These are phyloP conservation scores for Esox lucius DNA, from an alignment of 2,797 vertebrate species.

Conservation along the genomic window DNA sequence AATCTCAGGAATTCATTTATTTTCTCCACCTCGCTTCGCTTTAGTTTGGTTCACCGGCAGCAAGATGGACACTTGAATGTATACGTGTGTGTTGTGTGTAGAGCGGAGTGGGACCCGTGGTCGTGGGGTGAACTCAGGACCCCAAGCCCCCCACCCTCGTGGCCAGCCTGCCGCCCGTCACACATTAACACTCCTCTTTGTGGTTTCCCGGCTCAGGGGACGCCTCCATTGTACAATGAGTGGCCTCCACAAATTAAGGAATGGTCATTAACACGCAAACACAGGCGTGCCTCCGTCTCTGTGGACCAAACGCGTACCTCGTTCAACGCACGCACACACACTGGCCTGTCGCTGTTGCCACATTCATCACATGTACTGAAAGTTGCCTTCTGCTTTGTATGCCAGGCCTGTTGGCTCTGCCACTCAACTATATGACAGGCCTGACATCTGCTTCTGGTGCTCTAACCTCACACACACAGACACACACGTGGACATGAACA, in stretches of 20 bases:
- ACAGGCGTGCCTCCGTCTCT: background rate
- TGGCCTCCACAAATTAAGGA: too few species aligned
- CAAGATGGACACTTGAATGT: background rate
- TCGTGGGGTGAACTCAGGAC: too few species aligned
- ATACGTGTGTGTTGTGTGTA: constrained; percentile 17
- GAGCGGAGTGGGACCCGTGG: too few species aligned
- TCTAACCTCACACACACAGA: constrained; percentile 29
- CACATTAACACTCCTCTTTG: too few species aligned
- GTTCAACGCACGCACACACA: background rate
- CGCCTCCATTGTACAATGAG: too few species aligned
- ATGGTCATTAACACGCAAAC: too few species aligned
- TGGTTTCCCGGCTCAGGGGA: too few species aligned
- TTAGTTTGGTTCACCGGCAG: too few species aligned
- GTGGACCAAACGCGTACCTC: background rate
- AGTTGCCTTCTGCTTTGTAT: constrained; percentile 57
- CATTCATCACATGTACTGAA: constrained; percentile 72
- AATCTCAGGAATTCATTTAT: background rate
- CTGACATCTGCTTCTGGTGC: constrained; percentile 67
- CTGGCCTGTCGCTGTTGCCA: constrained; percentile 36
- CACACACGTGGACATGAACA: too few species aligned
- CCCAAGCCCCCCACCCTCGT: too few species aligned
- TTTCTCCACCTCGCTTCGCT: background rate
- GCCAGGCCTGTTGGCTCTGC: constrained; percentile 65
- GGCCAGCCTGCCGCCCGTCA: too few species aligned
- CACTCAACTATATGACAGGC: constrained; percentile 70